Conservation (phyloP, 2,113 vertebrate species). For the Hypomesus transpacificus region DNA sequence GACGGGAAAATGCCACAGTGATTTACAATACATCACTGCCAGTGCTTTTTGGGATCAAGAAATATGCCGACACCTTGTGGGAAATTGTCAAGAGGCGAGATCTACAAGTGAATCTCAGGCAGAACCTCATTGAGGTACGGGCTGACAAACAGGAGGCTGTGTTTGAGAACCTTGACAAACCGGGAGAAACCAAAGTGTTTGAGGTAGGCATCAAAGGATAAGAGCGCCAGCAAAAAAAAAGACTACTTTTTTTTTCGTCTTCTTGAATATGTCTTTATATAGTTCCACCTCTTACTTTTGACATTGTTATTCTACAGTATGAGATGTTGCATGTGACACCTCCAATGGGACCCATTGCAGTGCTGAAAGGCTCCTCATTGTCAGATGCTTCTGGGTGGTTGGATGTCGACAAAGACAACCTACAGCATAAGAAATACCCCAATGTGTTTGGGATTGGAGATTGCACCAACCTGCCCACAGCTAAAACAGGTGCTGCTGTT, state of each 20-base stretch:
- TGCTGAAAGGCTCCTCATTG: constrained; percentile 77
- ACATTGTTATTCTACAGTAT: constrained; percentile 72
- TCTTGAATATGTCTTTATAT: background rate
- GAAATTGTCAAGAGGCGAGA: constrained; percentile 80
- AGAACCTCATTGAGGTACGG: constrained; percentile 87
- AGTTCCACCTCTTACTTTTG: background rate
- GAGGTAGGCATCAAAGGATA: constrained; percentile 79
- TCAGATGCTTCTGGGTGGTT: constrained; percentile 83
- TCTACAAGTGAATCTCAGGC: constrained; percentile 81
- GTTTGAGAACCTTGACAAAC: constrained; percentile 90
- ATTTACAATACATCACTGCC: constrained; percentile 91
- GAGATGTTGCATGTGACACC: constrained; percentile 98
- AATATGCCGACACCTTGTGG: constrained; percentile 86
- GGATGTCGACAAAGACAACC: constrained; percentile 83
- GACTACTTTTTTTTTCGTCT: too few species aligned
- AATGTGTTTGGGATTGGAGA: constrained; percentile 97
- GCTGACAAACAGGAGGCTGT: constrained; percentile 89
- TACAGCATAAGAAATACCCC: constrained; percentile 86
- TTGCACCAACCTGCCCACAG: constrained; percentile 91
- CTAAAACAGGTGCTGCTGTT: constrained; percentile 88
- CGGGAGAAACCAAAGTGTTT: constrained; percentile 81
- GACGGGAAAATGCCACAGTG: constrained; percentile 83
- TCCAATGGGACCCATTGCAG: constrained; percentile 86
- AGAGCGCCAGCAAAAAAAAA: too few species aligned
- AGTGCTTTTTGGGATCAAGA: constrained; percentile 89